A percentile compares a stretch with the other conserved stretches of the same genome.
Conservation (phyloP, 2,113 vertebrate genomes). For the Oreochromis tanganicae region DNA sequence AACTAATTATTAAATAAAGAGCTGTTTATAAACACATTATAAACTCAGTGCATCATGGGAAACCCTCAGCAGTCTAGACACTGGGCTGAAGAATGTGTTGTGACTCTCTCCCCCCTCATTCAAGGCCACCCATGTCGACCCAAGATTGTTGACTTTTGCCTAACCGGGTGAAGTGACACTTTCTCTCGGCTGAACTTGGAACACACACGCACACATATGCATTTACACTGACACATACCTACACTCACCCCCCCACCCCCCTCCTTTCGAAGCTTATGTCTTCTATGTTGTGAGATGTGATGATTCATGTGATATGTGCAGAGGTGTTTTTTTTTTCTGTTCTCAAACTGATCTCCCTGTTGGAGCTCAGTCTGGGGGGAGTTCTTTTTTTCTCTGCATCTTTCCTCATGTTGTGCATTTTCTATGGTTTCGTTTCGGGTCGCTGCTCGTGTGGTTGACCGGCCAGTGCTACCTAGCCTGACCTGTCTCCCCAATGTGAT, state of each 20-base stretch:
- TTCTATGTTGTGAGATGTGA: too few species aligned
- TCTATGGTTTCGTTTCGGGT: too few species aligned
- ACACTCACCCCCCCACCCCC: too few species aligned
- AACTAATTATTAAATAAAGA: background rate
- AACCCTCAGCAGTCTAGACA: background rate
- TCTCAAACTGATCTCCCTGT: too few species aligned
- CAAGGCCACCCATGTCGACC: background rate
- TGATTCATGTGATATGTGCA: too few species aligned
- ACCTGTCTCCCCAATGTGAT: too few species aligned
- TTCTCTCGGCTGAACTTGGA: background rate
- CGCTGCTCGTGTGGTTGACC: too few species aligned
- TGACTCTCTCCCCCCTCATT: background rate
- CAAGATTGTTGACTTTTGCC: background rate
- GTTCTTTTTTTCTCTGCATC: background rate
- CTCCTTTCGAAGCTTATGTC: too few species aligned
- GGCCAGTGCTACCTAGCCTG: too few species aligned
- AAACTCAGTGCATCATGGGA: background rate
- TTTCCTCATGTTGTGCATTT: background rate
- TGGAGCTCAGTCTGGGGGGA: too few species aligned
- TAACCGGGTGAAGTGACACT: background rate
- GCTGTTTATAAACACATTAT: background rate
- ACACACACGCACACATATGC: background rate
- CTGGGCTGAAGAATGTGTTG: background rate
- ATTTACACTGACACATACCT: too few species aligned
- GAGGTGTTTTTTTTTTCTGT: too few species aligned